phyloP scores from a whole-genome alignment of 2,888 invertebrate species.

The Ellobium chinense region DNA sequence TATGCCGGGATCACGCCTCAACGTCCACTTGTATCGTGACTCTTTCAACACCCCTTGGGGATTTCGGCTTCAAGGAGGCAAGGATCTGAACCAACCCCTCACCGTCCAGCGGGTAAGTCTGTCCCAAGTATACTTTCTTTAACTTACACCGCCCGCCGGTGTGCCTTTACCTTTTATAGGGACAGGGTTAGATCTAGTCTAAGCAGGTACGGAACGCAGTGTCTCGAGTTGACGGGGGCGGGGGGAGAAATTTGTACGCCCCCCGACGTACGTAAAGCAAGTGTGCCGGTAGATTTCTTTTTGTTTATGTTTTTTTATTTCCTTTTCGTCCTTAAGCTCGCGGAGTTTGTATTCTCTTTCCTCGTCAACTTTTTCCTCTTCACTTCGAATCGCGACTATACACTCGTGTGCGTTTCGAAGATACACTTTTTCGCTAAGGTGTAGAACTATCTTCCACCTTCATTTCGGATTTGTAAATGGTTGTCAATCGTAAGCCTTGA shows the following conservation, averaged over 20 bases:
- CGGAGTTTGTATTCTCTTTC: neutral
- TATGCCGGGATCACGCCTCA: constrained; percentile 59
- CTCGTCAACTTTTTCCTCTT: neutral
- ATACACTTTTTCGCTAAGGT: neutral
- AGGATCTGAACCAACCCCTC: constrained; percentile 75
- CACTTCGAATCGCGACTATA: neutral
- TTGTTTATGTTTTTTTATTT: neutral
- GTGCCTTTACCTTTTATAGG: constrained; percentile 39
- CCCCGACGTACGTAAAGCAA: constrained; percentile 4
- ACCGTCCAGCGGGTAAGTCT: constrained; percentile 77
- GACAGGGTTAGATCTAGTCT: neutral
- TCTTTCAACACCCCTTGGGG: constrained; percentile 78
- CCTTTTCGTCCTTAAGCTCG: neutral
- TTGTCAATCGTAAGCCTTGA: neutral
- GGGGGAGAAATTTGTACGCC: neutral
- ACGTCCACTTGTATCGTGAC: constrained; percentile 77
- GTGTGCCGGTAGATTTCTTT: neutral
- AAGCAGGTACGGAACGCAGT: neutral
- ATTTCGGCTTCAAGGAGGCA: constrained; percentile 78
- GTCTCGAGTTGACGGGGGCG: neutral
- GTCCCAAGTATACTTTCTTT: constrained; percentile 19
- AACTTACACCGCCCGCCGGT: neutral
- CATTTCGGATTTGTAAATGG: constrained; percentile 12
- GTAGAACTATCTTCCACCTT: neutral
- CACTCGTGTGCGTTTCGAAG: neutral